Evolutionary conservation across 1,140 invertebrate species (phyloP).

Genomic region (Saxidomus purpurata): DNA sequence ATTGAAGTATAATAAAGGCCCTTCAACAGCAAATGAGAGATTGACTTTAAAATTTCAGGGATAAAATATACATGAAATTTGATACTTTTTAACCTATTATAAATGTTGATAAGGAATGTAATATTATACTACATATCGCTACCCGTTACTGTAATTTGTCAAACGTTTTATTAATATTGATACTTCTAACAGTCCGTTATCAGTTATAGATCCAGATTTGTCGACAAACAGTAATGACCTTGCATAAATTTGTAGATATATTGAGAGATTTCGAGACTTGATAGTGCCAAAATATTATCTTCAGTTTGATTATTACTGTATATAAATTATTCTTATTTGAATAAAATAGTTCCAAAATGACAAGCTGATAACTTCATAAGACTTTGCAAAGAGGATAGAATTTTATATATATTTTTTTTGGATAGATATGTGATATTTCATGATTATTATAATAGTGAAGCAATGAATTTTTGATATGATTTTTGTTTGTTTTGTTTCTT

Average conservation of each 20-base stretch:
- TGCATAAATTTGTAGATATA: conserved; percentile 12
- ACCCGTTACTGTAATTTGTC: neutral
- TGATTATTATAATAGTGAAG: too few relatives aligned
- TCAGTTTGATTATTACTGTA: neutral
- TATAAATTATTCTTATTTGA: too few relatives aligned
- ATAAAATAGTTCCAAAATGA: too few relatives aligned
- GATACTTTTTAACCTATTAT: neutral
- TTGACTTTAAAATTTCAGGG: neutral
- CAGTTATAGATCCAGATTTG: neutral
- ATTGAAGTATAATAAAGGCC: neutral
- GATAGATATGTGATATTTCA: too few relatives aligned
- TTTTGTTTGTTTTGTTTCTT: too few relatives aligned
- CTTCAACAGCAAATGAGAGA: neutral
- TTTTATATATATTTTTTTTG: too few relatives aligned
- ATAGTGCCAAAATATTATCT: neutral
- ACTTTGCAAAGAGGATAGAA: too few relatives aligned
- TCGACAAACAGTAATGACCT: neutral
- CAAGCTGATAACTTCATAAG: too few relatives aligned
- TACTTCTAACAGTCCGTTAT: neutral
- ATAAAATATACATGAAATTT: neutral
- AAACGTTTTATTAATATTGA: neutral
- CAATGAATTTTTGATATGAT: too few relatives aligned
- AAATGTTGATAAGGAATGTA: neutral
- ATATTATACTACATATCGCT: neutral
- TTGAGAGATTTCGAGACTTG: neutral